Percentiles rank a stretch among this genome's conserved stretches.
Conservation (phyloP, 1,140 invertebrate species). For the Mycetomoellerius zeteki region DNA sequence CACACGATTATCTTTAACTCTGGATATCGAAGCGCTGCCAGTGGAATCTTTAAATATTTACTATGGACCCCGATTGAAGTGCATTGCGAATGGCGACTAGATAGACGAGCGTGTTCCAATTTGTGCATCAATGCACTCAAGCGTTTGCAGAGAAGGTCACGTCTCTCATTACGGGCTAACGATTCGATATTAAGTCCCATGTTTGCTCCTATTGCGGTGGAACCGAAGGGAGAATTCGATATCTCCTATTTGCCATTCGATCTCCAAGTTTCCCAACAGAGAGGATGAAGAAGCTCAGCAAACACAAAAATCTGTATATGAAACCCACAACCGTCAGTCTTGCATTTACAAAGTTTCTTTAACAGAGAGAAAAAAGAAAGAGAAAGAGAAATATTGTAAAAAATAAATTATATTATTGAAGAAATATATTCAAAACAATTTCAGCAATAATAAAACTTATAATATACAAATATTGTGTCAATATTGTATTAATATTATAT, state of each 20-base stretch:
- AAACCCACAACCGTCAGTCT: constrained; percentile 6
- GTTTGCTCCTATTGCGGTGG: constrained; percentile 62
- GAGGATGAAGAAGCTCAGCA: background rate
- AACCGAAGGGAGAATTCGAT: constrained; percentile 49
- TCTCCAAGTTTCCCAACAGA: constrained; percentile 62
- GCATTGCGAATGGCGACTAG: constrained; percentile 8
- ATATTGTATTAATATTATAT: background rate
- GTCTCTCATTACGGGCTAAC: constrained; percentile 60
- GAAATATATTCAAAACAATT: background rate
- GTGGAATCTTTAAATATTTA: constrained; percentile 53
- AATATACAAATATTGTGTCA: background rate
- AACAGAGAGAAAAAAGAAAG: too few relatives aligned
- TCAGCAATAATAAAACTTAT: background rate
- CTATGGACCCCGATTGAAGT: background rate
- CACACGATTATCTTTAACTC: constrained; percentile 52
- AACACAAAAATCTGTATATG: constrained; percentile 42
- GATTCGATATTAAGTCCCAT: constrained; percentile 72
- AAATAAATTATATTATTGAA: background rate
- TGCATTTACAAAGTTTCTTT: constrained; percentile 14
- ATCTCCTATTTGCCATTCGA: constrained; percentile 66
- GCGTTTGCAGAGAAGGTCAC: constrained; percentile 43
- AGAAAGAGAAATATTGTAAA: background rate
- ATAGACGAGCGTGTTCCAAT: constrained; percentile 8
- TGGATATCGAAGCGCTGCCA: background rate
- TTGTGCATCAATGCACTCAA: constrained; percentile 26